These are phyloP conservation scores for Cepaea hortensis DNA, from an alignment of 2,888 invertebrate species.

Conservation along the genomic window DNA sequence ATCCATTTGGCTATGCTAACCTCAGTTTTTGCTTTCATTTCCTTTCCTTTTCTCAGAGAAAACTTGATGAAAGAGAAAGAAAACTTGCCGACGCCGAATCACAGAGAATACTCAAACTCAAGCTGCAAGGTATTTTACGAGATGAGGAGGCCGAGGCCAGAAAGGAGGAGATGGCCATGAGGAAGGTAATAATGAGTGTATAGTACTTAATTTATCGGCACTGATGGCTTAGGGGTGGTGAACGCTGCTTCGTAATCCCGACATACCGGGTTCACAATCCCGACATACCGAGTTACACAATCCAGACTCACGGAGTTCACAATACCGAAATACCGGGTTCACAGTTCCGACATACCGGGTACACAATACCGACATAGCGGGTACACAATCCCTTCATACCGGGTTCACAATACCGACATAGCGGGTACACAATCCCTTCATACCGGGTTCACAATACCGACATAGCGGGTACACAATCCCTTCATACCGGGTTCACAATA, in stretches of 20 bases:
- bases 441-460: too few relatives aligned
- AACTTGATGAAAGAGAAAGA: conserved; percentile 30
- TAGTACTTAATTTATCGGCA: background rate
- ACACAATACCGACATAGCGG: too few relatives aligned
- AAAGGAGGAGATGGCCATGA: background rate
- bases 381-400: too few relatives aligned
- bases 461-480: too few relatives aligned
- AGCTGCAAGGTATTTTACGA: conserved; percentile 26
- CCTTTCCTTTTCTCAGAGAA: background rate
- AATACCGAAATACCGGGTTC: background rate
- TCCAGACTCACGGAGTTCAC: background rate
- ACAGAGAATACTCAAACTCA: conserved; percentile 43
- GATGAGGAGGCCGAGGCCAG: conserved; percentile 25
- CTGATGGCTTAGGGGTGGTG: background rate
- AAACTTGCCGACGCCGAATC: conserved; percentile 34
- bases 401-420: too few relatives aligned
- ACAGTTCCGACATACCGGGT: too few relatives aligned
- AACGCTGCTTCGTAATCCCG: background rate
- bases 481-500: too few relatives aligned
- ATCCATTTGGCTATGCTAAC: too few relatives aligned
- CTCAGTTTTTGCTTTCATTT: too few relatives aligned
- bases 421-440: too few relatives aligned
- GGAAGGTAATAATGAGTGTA: background rate
- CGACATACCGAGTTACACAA: background rate
- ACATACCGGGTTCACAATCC: too few relatives aligned